These are phyloP conservation scores for Triplophysa bombifrons DNA, from an alignment of 2,797 vertebrate genomes.

Conservation along the genomic window DNA sequence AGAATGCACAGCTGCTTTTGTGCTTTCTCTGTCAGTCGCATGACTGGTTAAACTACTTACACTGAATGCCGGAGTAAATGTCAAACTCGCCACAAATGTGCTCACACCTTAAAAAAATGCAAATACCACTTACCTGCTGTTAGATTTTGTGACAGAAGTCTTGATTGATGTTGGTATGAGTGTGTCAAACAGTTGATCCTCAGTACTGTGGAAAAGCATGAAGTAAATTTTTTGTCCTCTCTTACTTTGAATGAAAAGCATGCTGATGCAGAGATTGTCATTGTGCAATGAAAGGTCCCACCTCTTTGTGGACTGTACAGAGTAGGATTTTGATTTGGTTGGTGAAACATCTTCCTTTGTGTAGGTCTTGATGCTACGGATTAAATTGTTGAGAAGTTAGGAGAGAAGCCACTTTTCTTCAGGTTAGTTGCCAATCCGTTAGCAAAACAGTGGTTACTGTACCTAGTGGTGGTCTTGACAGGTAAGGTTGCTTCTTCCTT, in stretches of 20 bases:
- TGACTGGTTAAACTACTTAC: constrained; percentile 64
- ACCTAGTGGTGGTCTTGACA: constrained; percentile 65
- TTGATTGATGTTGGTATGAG: constrained; percentile 46
- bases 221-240: background rate
- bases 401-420: background rate
- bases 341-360: constrained; percentile 57
- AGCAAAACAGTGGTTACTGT: constrained; percentile 2
- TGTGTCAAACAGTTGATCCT: constrained; percentile 50
- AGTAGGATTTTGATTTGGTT: constrained; percentile 61
- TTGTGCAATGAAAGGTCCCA: constrained; percentile 41
- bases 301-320: constrained; percentile 61
- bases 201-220: constrained; percentile 54
- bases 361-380: constrained; percentile 61
- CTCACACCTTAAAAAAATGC: constrained; percentile 26
- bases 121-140: constrained; percentile 61
- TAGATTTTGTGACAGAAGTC: constrained; percentile 16
- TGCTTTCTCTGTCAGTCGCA: constrained; percentile 64
- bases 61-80: constrained; percentile 47
- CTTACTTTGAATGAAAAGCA: background rate
- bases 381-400: background rate
- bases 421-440: background rate
- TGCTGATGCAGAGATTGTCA: background rate
- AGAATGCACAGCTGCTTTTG: constrained; percentile 72
- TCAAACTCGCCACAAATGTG: constrained; percentile 35
- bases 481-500: constrained; percentile 22